Percentiles rank a stretch among this genome's conserved stretches.
phyloP scores from a whole-genome alignment of 2,888 invertebrate genomes.

The Hydrotaea cyrtoneurina region DNA sequence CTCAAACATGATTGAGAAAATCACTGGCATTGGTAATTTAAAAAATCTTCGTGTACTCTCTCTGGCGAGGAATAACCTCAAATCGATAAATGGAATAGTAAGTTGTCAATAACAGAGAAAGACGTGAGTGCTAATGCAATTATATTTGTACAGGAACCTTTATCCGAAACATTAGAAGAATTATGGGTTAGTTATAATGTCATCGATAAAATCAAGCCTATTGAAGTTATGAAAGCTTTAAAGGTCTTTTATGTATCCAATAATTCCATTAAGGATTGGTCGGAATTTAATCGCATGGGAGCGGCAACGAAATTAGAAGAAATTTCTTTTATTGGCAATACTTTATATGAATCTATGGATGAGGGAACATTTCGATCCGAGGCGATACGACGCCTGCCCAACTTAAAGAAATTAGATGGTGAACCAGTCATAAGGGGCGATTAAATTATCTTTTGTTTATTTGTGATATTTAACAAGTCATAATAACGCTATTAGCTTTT shows the following conservation, averaged over 20 bases:
- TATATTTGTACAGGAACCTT: slow-evolving; percentile 84
- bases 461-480: background rate
- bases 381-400: slow-evolving; percentile 87
- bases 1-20: slow-evolving; percentile 97
- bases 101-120: slow-evolving; percentile 66
- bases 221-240: slow-evolving; percentile 89
- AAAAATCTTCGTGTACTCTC: slow-evolving; percentile 92
- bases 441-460: slow-evolving; percentile 32
- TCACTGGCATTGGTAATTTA: slow-evolving; percentile 89
- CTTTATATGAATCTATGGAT: slow-evolving; percentile 88
- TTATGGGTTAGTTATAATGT: slow-evolving; percentile 97
- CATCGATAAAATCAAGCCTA: slow-evolving; percentile 95
- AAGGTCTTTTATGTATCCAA: slow-evolving; percentile 92
- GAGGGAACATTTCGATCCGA: slow-evolving; percentile 87
- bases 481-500: background rate
- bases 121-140: background rate
- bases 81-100: slow-evolving; percentile 92
- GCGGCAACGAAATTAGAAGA: slow-evolving; percentile 88
- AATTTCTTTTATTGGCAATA: slow-evolving; percentile 91
- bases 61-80: slow-evolving; percentile 94
- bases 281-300: slow-evolving; percentile 91
- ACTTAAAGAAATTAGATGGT: slow-evolving; percentile 90
- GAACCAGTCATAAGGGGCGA: slow-evolving; percentile 82
- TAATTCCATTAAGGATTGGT: slow-evolving; percentile 94
- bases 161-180: slow-evolving; percentile 93